Percentiles rank a stretch among this genome's conserved stretches.
Evolutionary conservation across 1,140 invertebrate species (phyloP).

Genomic region (Mylabris phalerata): DNA sequence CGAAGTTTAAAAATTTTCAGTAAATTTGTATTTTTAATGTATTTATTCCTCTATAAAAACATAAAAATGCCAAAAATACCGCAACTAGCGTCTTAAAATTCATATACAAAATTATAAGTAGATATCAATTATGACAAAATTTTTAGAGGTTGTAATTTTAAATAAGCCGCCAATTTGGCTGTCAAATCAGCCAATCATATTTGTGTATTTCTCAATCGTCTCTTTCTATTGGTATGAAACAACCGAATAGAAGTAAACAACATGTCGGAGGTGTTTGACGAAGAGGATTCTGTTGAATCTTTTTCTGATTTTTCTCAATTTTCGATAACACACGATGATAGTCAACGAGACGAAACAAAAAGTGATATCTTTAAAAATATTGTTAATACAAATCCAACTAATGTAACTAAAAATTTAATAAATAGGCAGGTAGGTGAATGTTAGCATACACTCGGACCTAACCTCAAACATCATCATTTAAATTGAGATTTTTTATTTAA

Average conservation of each 20-base stretch:
- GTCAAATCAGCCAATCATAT: background rate
- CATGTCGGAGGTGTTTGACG: constrained; percentile 30
- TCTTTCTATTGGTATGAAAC: background rate
- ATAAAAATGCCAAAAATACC: too few species aligned
- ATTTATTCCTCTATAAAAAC: too few species aligned
- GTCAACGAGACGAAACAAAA: constrained; percentile 6
- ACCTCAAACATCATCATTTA: constrained; percentile 20
- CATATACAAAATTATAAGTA: too few species aligned
- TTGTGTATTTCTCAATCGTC: too few species aligned
- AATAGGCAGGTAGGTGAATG: constrained; percentile 36
- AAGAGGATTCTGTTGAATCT: constrained; percentile 29
- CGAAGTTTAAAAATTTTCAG: too few species aligned
- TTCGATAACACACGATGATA: constrained; percentile 20
- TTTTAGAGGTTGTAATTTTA: too few species aligned
- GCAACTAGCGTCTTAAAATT: too few species aligned
- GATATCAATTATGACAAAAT: too few species aligned
- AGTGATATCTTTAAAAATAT: constrained; percentile 4
- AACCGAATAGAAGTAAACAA: constrained; percentile 19
- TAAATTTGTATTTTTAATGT: too few species aligned
- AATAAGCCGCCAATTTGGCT: too few species aligned
- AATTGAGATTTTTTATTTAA: constrained; percentile 13
- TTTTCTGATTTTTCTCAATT: constrained; percentile 28
- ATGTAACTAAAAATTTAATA: constrained; percentile 34
- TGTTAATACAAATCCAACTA: constrained; percentile 13
- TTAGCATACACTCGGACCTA: constrained; percentile 11